Base-by-base conservation (phyloP, 2,113 vertebrate species). In the Caracal caracal region DNA sequence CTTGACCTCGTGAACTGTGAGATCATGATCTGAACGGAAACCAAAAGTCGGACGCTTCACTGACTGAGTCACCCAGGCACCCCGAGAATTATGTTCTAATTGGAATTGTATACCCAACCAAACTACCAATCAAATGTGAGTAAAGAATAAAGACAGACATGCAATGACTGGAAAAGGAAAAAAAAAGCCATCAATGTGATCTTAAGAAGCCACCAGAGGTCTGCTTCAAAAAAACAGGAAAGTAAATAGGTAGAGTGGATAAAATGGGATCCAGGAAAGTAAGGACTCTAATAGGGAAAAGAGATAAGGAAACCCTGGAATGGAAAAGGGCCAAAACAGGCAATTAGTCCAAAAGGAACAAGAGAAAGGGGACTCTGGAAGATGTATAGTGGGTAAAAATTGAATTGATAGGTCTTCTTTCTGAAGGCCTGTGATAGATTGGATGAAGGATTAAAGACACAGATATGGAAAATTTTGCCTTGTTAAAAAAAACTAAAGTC, bases 61-160 rank as follows among this genome's bases (percentile, higher is more conserved):
- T 56, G 19, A 56, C 19, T 56, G 17, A 56, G 53, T 19, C 53
- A 20, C 51, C 53, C 17, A 56, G 53, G 19, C 15, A 19, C 53
- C 53, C 33, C 49, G 33, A 75, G 70, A 79, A 59, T 2, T 40
- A 73, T 11, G 19, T 84, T 89, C 79, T 81, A 65, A 33, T 33
- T 76, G 80, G n/a, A 95, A 75, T 88, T 93, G 81, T 47, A 65
- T 43, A 94, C 37, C 51, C 81, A 63, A 43, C 5, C 80, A 90
- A 91, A 84, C 40, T 33, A 70, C 30, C 66, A 56, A 30, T 43
- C 51, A 59, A 85, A 47, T 40, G 26, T 13, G 12, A 80, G n/a
- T 28, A 22, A 56, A 68, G 78, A 90, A 90, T 33, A 75, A 80
- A 88, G 86, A 81, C 61, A 51, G 16, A 33, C 53, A 90, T 33